phyloP scores from a whole-genome alignment of 1,140 invertebrate genomes.

The Episyrphus balteatus region DNA sequence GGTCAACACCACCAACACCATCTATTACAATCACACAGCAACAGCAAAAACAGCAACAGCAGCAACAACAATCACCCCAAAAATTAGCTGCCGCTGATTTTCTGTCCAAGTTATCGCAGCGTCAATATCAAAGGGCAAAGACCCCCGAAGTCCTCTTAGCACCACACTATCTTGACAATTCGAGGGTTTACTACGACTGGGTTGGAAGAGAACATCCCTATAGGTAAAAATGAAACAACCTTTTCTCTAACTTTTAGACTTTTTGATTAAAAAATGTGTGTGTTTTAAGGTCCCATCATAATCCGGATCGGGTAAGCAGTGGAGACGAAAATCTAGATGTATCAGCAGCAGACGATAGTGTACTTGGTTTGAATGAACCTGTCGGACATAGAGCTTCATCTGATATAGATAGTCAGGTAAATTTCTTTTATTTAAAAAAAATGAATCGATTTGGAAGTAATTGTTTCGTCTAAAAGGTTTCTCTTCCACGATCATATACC shows the following conservation, averaged over 20 bases:
- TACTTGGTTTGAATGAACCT: too few relatives aligned
- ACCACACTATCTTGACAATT: constrained; percentile 51
- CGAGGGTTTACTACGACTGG: constrained; percentile 41
- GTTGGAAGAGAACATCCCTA: constrained; percentile 26
- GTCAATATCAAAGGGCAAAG: constrained; percentile 43
- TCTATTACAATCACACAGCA: neutral
- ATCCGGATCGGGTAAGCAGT: neutral
- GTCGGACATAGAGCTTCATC: constrained; percentile 25
- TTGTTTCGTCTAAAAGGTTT: constrained; percentile 41
- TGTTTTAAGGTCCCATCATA: neutral
- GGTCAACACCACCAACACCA: neutral
- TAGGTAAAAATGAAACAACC: too few relatives aligned
- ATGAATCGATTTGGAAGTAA: too few relatives aligned
- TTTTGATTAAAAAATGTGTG: too few relatives aligned
- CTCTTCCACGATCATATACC: constrained; percentile 70
- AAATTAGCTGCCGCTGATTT: neutral
- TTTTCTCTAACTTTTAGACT: too few relatives aligned
- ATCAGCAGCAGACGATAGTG: constrained; percentile 1
- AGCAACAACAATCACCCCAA: neutral
- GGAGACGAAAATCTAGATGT: constrained; percentile 3
- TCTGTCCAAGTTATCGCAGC: neutral
- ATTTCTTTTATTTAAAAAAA: neutral
- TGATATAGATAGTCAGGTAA: constrained; percentile 58
- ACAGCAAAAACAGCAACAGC: neutral
- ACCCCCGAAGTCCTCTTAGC: constrained; percentile 67